These are phyloP conservation scores for Vesta saturnalis DNA, from an alignment of 2,888 invertebrate genomes.

Conservation along the genomic window DNA sequence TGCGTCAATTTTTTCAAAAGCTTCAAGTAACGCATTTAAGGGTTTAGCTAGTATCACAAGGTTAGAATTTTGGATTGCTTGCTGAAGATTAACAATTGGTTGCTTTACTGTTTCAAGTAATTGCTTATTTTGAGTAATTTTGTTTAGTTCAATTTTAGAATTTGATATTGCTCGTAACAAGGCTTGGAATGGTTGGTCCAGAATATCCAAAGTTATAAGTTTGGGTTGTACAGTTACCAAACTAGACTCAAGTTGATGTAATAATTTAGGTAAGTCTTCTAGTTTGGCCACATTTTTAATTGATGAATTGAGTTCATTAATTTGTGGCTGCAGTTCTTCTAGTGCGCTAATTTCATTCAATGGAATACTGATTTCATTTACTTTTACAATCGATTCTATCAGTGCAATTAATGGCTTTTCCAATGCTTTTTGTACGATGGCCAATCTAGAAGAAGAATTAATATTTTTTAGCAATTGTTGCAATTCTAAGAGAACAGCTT, in stretches of 20 bases:
- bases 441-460: background rate
- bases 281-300: background rate
- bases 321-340: no score
- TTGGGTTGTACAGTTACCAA: background rate
- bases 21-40: background rate
- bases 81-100: background rate
- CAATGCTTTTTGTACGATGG: no score
- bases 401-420: no score
- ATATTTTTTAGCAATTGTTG: background rate
- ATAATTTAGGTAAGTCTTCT: background rate
- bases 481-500: background rate
- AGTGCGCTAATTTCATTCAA: no score
- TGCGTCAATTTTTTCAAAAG: background rate
- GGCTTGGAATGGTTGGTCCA: background rate
- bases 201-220: no score
- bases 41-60: conserved; percentile 8
- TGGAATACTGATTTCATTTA: no score
- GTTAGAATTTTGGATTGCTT: background rate
- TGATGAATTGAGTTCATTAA: background rate
- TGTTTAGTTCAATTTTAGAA: no score
- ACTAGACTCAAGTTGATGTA: background rate
- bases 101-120: background rate
- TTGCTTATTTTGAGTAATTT: background rate
- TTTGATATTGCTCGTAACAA: background rate
- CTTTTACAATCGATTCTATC: no score